These are phyloP conservation scores for Operophtera brumata DNA, from an alignment of 2,888 invertebrate genomes.

Conservation along the genomic window DNA sequence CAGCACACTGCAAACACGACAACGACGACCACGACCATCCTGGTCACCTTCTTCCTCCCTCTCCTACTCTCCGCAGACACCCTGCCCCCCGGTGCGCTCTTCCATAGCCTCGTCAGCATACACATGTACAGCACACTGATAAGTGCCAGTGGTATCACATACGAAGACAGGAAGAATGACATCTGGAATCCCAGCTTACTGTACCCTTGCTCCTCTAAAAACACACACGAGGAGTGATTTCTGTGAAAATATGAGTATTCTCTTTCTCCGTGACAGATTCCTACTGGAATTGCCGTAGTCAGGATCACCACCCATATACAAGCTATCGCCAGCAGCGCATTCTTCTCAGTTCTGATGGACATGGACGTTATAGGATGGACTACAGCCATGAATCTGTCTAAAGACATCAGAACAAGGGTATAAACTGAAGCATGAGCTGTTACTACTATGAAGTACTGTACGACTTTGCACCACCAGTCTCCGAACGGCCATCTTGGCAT, in stretches of 20 bases:
- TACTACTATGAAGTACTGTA: conserved; percentile 94
- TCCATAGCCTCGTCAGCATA: conserved; percentile 94
- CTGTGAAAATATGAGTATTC: conserved; percentile 83
- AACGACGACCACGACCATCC: conserved; percentile 95
- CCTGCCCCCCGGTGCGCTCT: conserved; percentile 89
- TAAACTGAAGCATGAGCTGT: conserved; percentile 97
- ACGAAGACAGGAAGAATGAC: conserved; percentile 93
- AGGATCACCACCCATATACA: conserved; percentile 91
- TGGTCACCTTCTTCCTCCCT: conserved; percentile 93
- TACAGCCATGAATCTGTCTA: conserved; percentile 95
- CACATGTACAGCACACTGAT: conserved; percentile 93
- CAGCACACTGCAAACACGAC: conserved; percentile 96
- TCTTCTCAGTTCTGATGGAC: conserved; percentile 90
- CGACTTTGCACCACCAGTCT: conserved; percentile 92
- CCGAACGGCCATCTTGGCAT: conserved; percentile 95
- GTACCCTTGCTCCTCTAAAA: conserved; percentile 82
- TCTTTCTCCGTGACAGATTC: conserved; percentile 88
- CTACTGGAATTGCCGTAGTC: conserved; percentile 88
- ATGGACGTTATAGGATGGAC: conserved; percentile 95
- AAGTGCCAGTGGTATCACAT: conserved; percentile 91
- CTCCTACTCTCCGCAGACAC: conserved; percentile 90
- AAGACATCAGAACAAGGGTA: conserved; percentile 95
- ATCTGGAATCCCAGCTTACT: conserved; percentile 85
- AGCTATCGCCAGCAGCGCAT: conserved; percentile 89
- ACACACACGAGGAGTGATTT: conserved; percentile 85